Conservation (phyloP, 2,888 invertebrate genomes). For the Elgonia sp. region DNA sequence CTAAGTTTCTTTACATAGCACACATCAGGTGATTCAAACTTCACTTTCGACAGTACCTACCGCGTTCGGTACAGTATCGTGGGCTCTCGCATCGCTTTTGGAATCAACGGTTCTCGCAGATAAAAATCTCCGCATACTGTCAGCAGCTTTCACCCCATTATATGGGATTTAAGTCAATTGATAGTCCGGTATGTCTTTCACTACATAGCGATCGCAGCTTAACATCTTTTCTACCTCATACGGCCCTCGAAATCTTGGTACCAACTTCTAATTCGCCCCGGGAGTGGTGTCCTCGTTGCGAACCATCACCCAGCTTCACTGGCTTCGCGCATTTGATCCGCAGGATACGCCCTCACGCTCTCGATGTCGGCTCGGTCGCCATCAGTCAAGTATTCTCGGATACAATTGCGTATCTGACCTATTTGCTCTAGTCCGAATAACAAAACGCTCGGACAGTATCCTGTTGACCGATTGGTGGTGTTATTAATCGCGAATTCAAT, state of each 20-base stretch:
- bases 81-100: no score
- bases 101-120: no score
- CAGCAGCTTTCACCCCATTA: not conserved
- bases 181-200: not conserved
- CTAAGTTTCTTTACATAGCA: no score
- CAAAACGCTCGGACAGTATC: not conserved
- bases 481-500: not conserved
- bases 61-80: no score
- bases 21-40: no score
- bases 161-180: not conserved
- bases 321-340: not conserved
- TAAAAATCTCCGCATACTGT: not conserved
- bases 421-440: not conserved
- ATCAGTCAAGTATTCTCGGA: not conserved
- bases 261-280: not conserved
- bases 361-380: not conserved
- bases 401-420: not conserved
- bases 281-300: not conserved
- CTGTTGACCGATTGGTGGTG: not conserved
- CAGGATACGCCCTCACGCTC: not conserved
- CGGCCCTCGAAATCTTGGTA: not conserved
- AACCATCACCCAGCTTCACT: not conserved
- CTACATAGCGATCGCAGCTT: not conserved
- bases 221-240: not conserved
- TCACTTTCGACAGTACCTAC: no score